Evolutionary conservation across 2,113 vertebrate species (phyloP).

Genomic region (Nothocercus nigrocapillus): DNA sequence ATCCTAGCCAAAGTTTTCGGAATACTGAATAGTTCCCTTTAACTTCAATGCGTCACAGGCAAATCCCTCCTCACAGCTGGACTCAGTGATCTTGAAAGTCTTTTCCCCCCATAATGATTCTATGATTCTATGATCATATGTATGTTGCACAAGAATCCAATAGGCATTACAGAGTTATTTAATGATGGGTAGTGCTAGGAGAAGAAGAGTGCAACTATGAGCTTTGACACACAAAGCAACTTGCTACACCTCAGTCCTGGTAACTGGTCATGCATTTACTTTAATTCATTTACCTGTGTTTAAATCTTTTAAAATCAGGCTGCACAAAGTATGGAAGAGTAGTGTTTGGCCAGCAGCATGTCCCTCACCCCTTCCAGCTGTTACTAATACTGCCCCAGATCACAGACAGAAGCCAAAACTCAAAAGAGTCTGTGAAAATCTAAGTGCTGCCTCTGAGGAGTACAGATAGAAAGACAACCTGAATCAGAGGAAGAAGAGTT

Average conservation of each 20-base stretch:
- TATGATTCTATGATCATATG: too few species aligned
- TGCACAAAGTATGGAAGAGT: neutral
- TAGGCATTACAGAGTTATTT: neutral
- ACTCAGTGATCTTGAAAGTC: too few species aligned
- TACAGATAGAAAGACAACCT: neutral
- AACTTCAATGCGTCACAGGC: neutral
- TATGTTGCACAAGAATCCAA: neutral
- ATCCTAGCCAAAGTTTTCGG: neutral
- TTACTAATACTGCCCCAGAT: neutral
- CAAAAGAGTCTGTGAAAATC: neutral
- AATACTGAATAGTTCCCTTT: neutral
- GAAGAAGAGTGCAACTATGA: neutral
- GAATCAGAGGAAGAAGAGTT: constrained; percentile 24
- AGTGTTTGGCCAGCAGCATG: neutral
- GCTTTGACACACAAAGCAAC: neutral
- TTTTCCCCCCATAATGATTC: too few species aligned
- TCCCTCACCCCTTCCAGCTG: neutral
- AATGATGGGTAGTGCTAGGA: neutral
- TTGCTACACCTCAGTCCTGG: neutral
- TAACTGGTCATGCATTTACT: neutral
- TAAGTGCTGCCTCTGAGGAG: rapidly evolving
- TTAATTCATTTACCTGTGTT: neutral
- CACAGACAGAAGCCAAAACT: neutral
- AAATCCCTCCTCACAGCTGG: neutral
- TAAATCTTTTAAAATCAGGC: neutral